phyloP scores from a whole-genome alignment of 35 echinoderm and acorn worm species.

The Diadema setosum region DNA sequence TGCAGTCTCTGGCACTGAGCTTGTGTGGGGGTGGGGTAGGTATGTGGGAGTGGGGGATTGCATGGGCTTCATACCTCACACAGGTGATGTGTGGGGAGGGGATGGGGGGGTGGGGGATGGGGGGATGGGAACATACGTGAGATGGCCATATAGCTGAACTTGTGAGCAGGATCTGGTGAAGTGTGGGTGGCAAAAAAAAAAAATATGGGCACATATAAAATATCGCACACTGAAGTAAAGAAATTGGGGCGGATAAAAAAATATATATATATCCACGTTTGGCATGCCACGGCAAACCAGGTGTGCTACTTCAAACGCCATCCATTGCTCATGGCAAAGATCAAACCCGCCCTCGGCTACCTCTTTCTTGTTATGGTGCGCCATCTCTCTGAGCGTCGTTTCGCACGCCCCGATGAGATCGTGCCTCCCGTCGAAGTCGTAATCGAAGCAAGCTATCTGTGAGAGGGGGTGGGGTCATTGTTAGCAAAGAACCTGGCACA shows the following conservation, averaged over 20 bases:
- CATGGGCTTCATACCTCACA: not conserved
- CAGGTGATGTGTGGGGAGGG: not conserved
- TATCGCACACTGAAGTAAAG: not conserved
- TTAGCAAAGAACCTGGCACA: not conserved
- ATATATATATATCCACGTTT: too few relatives aligned
- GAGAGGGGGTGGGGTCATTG: slow-evolving; percentile 14
- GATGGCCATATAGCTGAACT: too few relatives aligned
- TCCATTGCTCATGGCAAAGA: not conserved
- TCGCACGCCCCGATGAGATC: slow-evolving; percentile 89
- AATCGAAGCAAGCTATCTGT: slow-evolving; percentile 89
- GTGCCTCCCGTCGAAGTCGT: slow-evolving; percentile 96
- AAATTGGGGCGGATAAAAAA: too few relatives aligned
- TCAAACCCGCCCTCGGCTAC: slow-evolving; percentile 63
- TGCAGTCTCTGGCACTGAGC: too few relatives aligned
- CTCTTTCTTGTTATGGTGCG: slow-evolving; percentile 70
- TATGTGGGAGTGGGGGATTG: not conserved
- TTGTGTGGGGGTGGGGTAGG: too few relatives aligned
- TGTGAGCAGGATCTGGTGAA: not conserved
- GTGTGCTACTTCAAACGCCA: too few relatives aligned
- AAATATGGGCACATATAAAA: not conserved
- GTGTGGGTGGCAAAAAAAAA: not conserved
- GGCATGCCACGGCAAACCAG: slow-evolving; percentile 17
- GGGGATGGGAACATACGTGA: not conserved
- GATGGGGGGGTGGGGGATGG: slow-evolving; percentile 13
- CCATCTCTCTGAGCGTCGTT: slow-evolving; percentile 76